These are phyloP conservation scores for Morpho achilles DNA, from an alignment of 2,888 invertebrate genomes.

Conservation along the genomic window DNA sequence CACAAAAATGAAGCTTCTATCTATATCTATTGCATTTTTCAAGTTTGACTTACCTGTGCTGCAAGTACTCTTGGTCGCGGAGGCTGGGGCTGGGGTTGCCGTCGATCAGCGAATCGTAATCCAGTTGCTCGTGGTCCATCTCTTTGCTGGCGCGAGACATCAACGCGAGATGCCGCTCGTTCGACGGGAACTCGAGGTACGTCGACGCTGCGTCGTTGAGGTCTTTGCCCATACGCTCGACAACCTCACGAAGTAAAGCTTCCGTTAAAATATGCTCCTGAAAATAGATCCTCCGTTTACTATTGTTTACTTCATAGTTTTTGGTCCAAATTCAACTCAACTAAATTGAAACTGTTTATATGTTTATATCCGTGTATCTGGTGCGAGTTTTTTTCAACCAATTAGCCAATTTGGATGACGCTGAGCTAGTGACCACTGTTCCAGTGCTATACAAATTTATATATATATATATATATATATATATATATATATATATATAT, in stretches of 20 bases:
- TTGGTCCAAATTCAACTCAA: too few species aligned
- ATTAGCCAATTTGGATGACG: too few species aligned
- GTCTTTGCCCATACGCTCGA: constrained; percentile 88
- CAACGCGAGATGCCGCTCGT: constrained; percentile 61
- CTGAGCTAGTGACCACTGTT: too few species aligned
- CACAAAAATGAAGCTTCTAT: too few species aligned
- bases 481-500: too few species aligned
- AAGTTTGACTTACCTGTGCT: constrained; percentile 81
- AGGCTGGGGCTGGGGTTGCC: constrained; percentile 87
- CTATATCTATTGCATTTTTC: background rate
- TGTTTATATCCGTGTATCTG: too few species aligned
- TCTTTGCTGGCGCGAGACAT: constrained; percentile 79
- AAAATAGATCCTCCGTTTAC: background rate
- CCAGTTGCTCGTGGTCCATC: constrained; percentile 80
- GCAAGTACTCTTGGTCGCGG: constrained; percentile 92
- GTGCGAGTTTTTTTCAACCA: too few species aligned
- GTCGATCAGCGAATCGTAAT: constrained; percentile 86
- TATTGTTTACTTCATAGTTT: too few species aligned
- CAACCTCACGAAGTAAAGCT: constrained; percentile 85
- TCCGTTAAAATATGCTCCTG: constrained; percentile 84
- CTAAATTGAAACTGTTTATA: too few species aligned
- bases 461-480: too few species aligned
- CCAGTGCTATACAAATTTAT: too few species aligned
- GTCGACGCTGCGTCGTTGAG: constrained; percentile 82
- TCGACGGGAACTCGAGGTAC: constrained; percentile 82